These are phyloP conservation scores for Blastobasis adustella DNA, from an alignment of 2,888 invertebrate species.

Conservation along the genomic window DNA sequence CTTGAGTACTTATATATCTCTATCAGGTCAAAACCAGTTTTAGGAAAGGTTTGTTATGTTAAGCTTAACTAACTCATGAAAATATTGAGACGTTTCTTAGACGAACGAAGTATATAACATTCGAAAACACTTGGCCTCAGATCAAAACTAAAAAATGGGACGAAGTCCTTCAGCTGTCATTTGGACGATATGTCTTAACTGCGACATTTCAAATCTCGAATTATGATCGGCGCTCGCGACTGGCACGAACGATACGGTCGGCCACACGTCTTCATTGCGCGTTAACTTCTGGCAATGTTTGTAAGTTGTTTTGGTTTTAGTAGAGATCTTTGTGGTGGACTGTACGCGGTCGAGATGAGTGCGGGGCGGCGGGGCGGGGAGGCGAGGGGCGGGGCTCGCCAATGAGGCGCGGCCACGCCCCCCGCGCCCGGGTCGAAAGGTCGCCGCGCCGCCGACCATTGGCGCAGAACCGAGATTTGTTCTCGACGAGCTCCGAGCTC, in stretches of 20 bases:
- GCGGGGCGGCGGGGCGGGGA: conserved; percentile 26
- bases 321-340: background rate
- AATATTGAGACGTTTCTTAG: too few relatives aligned
- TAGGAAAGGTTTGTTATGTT: too few relatives aligned
- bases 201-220: background rate
- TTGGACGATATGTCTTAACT: background rate
- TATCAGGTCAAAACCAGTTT: too few relatives aligned
- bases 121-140: too few relatives aligned
- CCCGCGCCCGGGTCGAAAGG: conserved; percentile 63
- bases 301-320: background rate
- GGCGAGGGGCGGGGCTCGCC: conserved; percentile 50
- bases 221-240: background rate
- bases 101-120: too few relatives aligned
- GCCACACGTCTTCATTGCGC: too few relatives aligned
- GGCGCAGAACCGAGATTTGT: conserved; percentile 33
- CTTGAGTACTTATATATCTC: too few relatives aligned
- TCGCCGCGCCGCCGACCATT: conserved; percentile 46
- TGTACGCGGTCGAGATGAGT: background rate
- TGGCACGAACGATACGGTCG: conserved; percentile 1
- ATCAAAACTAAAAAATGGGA: too few relatives aligned
- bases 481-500: background rate
- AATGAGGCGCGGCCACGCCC: conserved; percentile 68
- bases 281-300: too few relatives aligned
- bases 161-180: too few relatives aligned
- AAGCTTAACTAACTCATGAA: too few relatives aligned